These are phyloP conservation scores for Monodelphis domestica DNA, from an alignment of 2,797 vertebrate species.

Conservation along the genomic window DNA sequence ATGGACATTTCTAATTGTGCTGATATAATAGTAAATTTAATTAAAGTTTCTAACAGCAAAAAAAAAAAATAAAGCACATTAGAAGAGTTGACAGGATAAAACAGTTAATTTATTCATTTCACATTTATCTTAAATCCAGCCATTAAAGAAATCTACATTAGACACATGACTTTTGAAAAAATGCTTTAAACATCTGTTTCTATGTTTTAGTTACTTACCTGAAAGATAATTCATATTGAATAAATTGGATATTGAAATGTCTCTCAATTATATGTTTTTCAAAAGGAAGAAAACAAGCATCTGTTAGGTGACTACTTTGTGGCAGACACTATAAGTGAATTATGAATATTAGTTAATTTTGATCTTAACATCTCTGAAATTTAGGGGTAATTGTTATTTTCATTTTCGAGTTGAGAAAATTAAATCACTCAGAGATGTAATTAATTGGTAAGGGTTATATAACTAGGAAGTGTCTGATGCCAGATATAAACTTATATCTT, in stretches of 20 bases:
- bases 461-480: not conserved
- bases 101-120: slow-evolving; percentile 71
- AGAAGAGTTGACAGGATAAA: slow-evolving; percentile 74
- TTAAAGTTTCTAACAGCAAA: slow-evolving; percentile 79
- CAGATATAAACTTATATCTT: not conserved
- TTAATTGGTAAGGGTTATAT: not conserved
- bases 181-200: slow-evolving; percentile 55
- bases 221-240: not conserved
- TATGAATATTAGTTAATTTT: not conserved
- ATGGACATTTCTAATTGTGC: slow-evolving; percentile 77
- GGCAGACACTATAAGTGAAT: not conserved
- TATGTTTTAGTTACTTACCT: slow-evolving; percentile 16
- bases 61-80: slow-evolving; percentile 77
- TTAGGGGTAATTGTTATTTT: not conserved
- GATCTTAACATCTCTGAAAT: not conserved
- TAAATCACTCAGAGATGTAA: not conserved
- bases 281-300: not conserved
- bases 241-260: not conserved
- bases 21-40: slow-evolving; percentile 80
- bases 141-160: slow-evolving; percentile 73
- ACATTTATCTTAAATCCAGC: slow-evolving; percentile 76
- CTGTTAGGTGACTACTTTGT: not conserved
- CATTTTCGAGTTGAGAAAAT: not conserved
- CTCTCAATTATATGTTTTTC: not conserved
- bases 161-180: not conserved